Conservation (phyloP, 2,113 vertebrate genomes). For the Neotragus pygmaeus region DNA sequence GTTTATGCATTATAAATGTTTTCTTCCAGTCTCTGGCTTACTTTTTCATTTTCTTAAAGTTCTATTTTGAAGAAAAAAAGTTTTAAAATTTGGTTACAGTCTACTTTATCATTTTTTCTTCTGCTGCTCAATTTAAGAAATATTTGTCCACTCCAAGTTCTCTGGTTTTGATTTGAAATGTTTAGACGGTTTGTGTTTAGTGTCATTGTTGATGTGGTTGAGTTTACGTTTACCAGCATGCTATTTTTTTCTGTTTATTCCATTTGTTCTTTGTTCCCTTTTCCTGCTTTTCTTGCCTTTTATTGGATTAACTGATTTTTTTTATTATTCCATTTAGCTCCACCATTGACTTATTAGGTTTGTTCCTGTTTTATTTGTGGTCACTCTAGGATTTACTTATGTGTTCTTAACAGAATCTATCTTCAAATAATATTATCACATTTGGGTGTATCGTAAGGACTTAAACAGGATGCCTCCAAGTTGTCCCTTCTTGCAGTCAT, state of each 20-base stretch:
- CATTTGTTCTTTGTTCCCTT: background rate
- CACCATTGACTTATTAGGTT: background rate
- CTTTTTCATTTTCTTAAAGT: background rate
- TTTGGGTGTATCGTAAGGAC: fast-evolving
- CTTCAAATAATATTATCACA: background rate
- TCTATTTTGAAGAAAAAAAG: background rate
- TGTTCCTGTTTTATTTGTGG: background rate
- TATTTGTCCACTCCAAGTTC: background rate
- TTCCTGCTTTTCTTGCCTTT: background rate
- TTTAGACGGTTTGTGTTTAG: background rate
- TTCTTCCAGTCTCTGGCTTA: background rate
- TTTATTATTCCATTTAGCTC: background rate
- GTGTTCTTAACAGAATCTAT: background rate
- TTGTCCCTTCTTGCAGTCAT: background rate
- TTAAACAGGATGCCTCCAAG: background rate
- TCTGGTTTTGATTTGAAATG: background rate
- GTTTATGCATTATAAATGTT: background rate
- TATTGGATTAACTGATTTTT: background rate
- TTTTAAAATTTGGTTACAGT: background rate
- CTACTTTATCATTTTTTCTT: background rate
- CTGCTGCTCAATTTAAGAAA: background rate
- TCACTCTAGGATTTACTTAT: background rate
- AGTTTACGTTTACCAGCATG: background rate
- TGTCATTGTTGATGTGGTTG: background rate
- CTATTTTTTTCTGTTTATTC: background rate